These are phyloP conservation scores for Sorex araneus DNA, from an alignment of 2,113 vertebrate species.

Conservation along the genomic window DNA sequence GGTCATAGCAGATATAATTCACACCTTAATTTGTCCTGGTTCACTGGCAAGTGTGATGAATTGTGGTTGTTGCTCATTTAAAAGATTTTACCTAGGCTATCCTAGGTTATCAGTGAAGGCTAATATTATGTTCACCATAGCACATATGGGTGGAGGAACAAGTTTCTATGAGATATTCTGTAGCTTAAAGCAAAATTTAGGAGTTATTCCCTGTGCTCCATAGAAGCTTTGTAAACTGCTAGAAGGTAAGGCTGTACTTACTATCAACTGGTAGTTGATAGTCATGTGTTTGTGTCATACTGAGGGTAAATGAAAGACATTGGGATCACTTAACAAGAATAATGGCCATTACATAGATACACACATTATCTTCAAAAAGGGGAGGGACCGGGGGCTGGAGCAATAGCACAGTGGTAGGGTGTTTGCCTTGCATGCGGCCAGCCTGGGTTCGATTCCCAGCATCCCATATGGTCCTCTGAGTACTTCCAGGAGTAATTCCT, in stretches of 20 bases:
- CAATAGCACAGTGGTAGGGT: too few relatives aligned
- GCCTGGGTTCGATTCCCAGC: too few relatives aligned
- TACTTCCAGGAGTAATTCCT: too few relatives aligned
- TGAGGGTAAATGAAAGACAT: background rate
- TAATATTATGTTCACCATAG: slow-evolving; percentile 44
- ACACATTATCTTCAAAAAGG: slow-evolving; percentile 69
- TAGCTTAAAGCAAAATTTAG: background rate
- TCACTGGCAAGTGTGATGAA: slow-evolving; percentile 51
- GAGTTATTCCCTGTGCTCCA: background rate
- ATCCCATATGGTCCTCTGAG: too few relatives aligned
- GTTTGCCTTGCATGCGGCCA: too few relatives aligned
- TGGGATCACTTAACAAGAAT: background rate
- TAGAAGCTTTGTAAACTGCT: background rate
- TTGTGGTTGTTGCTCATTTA: slow-evolving; percentile 41
- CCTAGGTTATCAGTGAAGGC: background rate
- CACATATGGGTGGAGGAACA: background rate
- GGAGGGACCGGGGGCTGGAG: too few relatives aligned
- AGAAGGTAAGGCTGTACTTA: background rate
- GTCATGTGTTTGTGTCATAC: background rate
- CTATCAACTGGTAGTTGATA: background rate
- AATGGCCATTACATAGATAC: background rate
- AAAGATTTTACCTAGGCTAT: slow-evolving; percentile 59
- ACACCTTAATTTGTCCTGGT: background rate
- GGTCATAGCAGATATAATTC: slow-evolving; percentile 32
- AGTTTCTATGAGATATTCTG: slow-evolving; percentile 14